Evolutionary conservation across 1,140 invertebrate species (phyloP).

Genomic region (Philopotamus ludificatus): DNA sequence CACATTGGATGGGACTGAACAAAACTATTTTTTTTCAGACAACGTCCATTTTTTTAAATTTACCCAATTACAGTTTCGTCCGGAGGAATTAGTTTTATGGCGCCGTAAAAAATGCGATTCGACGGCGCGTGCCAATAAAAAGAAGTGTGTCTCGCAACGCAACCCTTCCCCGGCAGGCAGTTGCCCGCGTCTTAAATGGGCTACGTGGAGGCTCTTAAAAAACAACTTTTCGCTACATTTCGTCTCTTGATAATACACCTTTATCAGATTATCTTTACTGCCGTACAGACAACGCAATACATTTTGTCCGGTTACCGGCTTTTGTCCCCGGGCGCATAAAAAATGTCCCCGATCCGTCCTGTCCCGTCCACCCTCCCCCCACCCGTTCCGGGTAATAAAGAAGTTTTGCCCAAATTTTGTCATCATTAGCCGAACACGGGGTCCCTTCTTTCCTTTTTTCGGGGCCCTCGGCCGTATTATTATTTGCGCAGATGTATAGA

Average conservation of each 20-base stretch:
- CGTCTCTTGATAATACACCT: constrained; percentile 37
- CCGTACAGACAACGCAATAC: constrained; percentile 36
- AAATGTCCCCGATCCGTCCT: constrained; percentile 12
- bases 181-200: constrained; percentile 6
- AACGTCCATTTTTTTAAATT: too few relatives aligned
- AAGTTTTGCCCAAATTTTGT: background rate
- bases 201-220: constrained; percentile 21
- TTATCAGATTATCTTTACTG: constrained; percentile 42
- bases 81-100: background rate
- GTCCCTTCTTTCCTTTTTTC: too few relatives aligned
- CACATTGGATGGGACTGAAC: too few relatives aligned
- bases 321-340: constrained; percentile 13
- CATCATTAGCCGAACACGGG: too few relatives aligned
- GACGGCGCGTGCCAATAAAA: background rate
- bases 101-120: background rate
- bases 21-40: too few relatives aligned
- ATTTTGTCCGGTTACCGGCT: constrained; percentile 19
- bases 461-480: too few relatives aligned
- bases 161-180: background rate
- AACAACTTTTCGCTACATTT: constrained; percentile 32
- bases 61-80: too few relatives aligned
- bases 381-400: background rate
- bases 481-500: too few relatives aligned
- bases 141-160: too few relatives aligned
- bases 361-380: too few relatives aligned